phyloP scores from a whole-genome alignment of 2,113 vertebrate species.

The Struthidea cinerea region DNA sequence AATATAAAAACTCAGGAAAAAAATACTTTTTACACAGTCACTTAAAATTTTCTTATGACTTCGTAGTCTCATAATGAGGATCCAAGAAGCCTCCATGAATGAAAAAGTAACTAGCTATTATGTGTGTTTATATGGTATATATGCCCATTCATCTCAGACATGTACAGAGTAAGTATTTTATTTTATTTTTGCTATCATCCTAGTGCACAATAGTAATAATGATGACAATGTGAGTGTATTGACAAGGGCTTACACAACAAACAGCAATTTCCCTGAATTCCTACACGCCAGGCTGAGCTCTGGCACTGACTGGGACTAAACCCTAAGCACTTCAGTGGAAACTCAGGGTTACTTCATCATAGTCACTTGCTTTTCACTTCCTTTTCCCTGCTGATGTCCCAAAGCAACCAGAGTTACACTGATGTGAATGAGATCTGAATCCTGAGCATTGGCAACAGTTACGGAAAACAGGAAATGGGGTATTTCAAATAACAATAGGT shows the following conservation, averaged over 20 bases:
- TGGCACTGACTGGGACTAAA: background rate
- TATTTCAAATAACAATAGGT: slow-evolving; percentile 65
- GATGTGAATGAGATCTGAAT: slow-evolving; percentile 44
- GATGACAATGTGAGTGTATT: background rate
- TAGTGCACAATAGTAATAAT: background rate
- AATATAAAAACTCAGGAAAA: background rate
- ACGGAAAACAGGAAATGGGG: slow-evolving; percentile 55
- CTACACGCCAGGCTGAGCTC: background rate
- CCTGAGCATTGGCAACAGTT: slow-evolving; percentile 26
- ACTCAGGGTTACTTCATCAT: slow-evolving; percentile 9
- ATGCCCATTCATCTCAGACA: background rate
- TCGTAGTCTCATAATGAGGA: background rate
- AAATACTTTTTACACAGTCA: background rate
- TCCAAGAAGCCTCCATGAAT: background rate
- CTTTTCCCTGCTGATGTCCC: slow-evolving; percentile 19
- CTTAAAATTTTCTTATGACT: background rate
- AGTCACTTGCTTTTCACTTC: slow-evolving; percentile 36
- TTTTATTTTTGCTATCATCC: background rate
- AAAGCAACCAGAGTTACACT: background rate
- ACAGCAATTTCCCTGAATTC: background rate
- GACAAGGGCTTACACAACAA: background rate
- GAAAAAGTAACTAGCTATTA: background rate
- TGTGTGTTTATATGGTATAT: background rate
- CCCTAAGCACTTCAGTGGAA: background rate
- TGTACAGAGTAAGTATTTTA: background rate